These are phyloP conservation scores for Mus pahari DNA, from an alignment of 2,113 vertebrate species.

Conservation along the genomic window DNA sequence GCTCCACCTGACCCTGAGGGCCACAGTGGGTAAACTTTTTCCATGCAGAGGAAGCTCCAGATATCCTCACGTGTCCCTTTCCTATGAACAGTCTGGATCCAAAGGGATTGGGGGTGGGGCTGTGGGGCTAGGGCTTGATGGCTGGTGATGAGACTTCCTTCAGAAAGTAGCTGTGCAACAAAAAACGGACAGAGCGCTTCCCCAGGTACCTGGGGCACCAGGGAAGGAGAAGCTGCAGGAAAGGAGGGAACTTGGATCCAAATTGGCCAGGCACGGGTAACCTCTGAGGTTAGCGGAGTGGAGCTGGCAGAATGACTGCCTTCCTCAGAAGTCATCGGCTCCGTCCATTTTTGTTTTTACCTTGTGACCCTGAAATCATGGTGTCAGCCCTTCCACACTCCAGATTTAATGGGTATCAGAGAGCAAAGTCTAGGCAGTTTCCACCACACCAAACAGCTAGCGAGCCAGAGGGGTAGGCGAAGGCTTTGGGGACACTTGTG, in stretches of 20 bases:
- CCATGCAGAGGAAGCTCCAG: neutral
- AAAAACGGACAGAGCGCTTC: neutral
- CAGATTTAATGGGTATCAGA: neutral
- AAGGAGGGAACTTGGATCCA: neutral
- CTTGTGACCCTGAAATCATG: neutral
- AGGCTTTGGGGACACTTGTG: too few relatives aligned
- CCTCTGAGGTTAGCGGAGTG: neutral
- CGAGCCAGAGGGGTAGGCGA: too few relatives aligned
- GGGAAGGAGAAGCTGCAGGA: neutral
- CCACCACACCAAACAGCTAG: neutral
- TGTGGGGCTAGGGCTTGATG: neutral
- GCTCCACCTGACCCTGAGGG: neutral
- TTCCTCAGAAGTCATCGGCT: neutral
- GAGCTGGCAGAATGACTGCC: too few relatives aligned
- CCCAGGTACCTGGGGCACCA: neutral
- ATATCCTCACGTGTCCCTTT: neutral
- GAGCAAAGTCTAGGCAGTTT: neutral
- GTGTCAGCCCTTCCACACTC: neutral
- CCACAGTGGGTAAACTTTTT: neutral
- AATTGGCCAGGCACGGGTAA: neutral
- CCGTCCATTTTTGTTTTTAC: neutral
- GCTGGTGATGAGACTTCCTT: neutral
- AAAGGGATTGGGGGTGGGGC: too few relatives aligned
- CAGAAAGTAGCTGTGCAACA: neutral
- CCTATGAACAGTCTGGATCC: neutral